Evolutionary conservation across 2,113 vertebrate genomes (phyloP).

Genomic region (Asarcornis scutulata): DNA sequence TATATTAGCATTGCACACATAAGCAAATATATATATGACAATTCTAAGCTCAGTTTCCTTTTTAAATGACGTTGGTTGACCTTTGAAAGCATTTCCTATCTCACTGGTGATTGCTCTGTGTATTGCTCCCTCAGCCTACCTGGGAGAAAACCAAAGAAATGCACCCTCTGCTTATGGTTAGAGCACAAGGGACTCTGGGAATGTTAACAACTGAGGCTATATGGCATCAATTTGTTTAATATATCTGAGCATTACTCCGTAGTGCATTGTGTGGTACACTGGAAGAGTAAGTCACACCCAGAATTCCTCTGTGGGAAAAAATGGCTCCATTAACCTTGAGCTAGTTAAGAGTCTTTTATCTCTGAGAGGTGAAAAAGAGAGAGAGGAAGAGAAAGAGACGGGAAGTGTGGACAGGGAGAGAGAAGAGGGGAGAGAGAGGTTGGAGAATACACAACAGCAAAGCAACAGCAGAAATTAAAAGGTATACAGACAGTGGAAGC

Average conservation of each 20-base stretch:
- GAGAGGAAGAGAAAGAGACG: slow-evolving; percentile 49
- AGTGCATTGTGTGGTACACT: slow-evolving; percentile 79
- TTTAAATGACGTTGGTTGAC: slow-evolving; percentile 65
- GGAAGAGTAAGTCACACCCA: slow-evolving; percentile 89
- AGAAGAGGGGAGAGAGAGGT: slow-evolving; percentile 47
- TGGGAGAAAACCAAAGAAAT: slow-evolving; percentile 96
- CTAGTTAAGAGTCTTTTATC: slow-evolving; percentile 99
- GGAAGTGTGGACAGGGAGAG: background rate
- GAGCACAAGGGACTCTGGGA: slow-evolving; percentile 96
- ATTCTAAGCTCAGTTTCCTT: slow-evolving; percentile 74
- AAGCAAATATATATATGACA: slow-evolving; percentile 76
- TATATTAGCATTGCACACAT: slow-evolving; percentile 76
- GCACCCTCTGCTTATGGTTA: slow-evolving; percentile 95
- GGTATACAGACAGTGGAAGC: slow-evolving; percentile 95
- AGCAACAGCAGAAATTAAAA: slow-evolving; percentile 92
- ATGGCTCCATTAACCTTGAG: slow-evolving; percentile 99
- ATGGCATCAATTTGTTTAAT: slow-evolving; percentile 84
- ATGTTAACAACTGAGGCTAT: slow-evolving; percentile 90
- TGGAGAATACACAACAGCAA: slow-evolving; percentile 97
- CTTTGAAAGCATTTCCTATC: slow-evolving; percentile 74
- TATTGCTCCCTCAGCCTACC: slow-evolving; percentile 75
- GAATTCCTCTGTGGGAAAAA: slow-evolving; percentile 91
- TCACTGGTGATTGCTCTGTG: slow-evolving; percentile 73
- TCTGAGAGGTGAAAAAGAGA: slow-evolving; percentile 87
- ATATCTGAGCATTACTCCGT: slow-evolving; percentile 85